Percentiles rank a stretch among this genome's conserved stretches.
phyloP scores from a whole-genome alignment of 2,113 vertebrate genomes.

The Gambusia affinis region DNA sequence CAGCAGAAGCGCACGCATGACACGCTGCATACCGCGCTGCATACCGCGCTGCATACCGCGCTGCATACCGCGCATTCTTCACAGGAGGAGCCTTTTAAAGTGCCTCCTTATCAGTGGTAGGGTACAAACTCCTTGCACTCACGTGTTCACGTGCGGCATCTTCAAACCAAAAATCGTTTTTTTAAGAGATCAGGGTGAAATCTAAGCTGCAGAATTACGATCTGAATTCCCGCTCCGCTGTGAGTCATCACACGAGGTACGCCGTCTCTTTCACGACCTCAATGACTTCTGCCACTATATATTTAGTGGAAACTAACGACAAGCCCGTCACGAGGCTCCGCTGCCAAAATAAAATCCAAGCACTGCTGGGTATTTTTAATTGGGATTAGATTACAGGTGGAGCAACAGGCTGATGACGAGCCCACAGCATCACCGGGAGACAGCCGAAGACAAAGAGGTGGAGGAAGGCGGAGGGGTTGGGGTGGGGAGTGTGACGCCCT shows the following conservation, averaged over 20 bases:
- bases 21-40: constrained; percentile 48
- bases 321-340: constrained; percentile 40
- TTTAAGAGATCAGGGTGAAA: constrained; percentile 26
- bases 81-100: constrained; percentile 51
- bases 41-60: constrained; percentile 59
- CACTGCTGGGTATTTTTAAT: constrained; percentile 64
- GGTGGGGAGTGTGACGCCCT: constrained; percentile 35
- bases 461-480: constrained; percentile 24
- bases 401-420: constrained; percentile 6
- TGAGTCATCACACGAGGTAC: constrained; percentile 40
- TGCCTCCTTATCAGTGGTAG: constrained; percentile 54
- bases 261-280: constrained; percentile 28
- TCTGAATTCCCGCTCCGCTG: neutral
- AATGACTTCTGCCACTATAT: constrained; percentile 48
- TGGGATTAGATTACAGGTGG: constrained; percentile 58
- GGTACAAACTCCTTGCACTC: neutral
- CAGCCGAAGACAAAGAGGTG: constrained; percentile 19
- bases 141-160: constrained; percentile 55
- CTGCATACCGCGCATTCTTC: constrained; percentile 61
- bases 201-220: constrained; percentile 23
- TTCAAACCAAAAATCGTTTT: constrained; percentile 29
- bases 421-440: constrained; percentile 6
- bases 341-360: constrained; percentile 51
- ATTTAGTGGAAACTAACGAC: constrained; percentile 65
- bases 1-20: neutral